These are phyloP conservation scores for Scolopax rusticola DNA, from an alignment of 2,797 vertebrate species.

Conservation along the genomic window DNA sequence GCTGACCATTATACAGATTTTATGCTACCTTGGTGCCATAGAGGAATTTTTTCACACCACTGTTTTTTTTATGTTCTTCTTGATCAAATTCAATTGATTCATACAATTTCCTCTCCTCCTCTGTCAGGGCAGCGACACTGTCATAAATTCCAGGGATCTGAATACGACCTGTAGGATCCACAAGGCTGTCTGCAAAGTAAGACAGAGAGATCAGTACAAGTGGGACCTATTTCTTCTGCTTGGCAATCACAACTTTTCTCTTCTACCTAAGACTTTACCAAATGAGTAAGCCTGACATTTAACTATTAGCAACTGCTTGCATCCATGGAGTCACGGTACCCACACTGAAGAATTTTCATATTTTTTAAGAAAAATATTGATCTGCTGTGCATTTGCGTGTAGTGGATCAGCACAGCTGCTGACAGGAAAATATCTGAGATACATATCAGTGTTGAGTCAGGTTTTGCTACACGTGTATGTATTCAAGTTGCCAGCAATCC, in stretches of 20 bases:
- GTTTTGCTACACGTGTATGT: rapidly evolving
- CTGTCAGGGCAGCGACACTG: slow-evolving; percentile 81
- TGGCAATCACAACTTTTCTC: background rate
- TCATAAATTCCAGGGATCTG: slow-evolving; percentile 90
- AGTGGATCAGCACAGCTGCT: background rate
- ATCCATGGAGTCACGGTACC: background rate
- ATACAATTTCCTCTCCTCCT: slow-evolving; percentile 86
- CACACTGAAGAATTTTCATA: background rate
- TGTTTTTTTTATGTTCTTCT: slow-evolving; percentile 81
- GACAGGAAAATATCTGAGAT: background rate
- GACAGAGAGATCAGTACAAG: background rate
- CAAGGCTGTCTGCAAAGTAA: slow-evolving; percentile 84
- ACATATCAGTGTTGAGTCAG: background rate
- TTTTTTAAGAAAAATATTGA: background rate
- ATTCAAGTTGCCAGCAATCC: background rate
- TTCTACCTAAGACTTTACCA: background rate
- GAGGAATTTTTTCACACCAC: slow-evolving; percentile 84
- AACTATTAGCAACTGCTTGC: background rate
- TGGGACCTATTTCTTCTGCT: background rate
- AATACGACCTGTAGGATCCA: slow-evolving; percentile 87
- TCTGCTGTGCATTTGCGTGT: background rate
- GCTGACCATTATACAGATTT: background rate
- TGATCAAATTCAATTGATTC: slow-evolving; percentile 87
- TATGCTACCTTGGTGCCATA: slow-evolving; percentile 87
- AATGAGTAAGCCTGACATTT: background rate